phyloP scores from a whole-genome alignment of 2,113 vertebrate species.

The Nothoprocta pentlandii region DNA sequence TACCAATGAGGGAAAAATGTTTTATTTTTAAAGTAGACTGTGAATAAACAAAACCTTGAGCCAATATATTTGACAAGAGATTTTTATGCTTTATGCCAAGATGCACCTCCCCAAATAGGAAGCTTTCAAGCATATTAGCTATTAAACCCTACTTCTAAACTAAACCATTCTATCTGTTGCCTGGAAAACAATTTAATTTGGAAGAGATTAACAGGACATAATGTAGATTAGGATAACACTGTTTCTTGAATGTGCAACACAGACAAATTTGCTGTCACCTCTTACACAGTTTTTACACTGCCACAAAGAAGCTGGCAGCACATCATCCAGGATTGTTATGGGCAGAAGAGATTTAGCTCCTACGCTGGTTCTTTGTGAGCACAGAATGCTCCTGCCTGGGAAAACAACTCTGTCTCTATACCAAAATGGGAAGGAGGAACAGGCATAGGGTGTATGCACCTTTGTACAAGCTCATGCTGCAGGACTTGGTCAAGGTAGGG shows the following conservation, averaged over 20 bases:
- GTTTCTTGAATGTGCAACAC: neutral
- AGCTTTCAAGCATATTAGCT: neutral
- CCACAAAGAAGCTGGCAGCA: neutral
- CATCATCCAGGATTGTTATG: neutral
- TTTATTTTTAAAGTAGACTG: neutral
- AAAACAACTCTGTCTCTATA: neutral
- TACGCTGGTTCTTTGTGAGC: neutral
- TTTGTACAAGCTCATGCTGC: accelerated
- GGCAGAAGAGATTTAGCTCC: neutral
- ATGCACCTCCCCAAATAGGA: neutral
- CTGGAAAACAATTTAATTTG: neutral
- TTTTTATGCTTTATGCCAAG: neutral
- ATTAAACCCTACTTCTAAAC: neutral
- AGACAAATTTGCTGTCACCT: neutral
- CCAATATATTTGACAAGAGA: neutral
- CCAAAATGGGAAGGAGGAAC: accelerated
- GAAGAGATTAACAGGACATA: neutral
- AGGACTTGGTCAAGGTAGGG: neutral
- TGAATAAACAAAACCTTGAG: neutral
- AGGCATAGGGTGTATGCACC: neutral
- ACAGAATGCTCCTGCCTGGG: neutral
- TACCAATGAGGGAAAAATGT: neutral
- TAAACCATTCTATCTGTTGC: neutral
- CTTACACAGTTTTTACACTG: neutral
- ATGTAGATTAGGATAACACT: neutral